A percentile compares a stretch with the other conserved stretches of the same genome.
These are phyloP conservation scores for Embidobia sp. DNA, from an alignment of 2,888 invertebrate genomes.

Conservation along the genomic window DNA sequence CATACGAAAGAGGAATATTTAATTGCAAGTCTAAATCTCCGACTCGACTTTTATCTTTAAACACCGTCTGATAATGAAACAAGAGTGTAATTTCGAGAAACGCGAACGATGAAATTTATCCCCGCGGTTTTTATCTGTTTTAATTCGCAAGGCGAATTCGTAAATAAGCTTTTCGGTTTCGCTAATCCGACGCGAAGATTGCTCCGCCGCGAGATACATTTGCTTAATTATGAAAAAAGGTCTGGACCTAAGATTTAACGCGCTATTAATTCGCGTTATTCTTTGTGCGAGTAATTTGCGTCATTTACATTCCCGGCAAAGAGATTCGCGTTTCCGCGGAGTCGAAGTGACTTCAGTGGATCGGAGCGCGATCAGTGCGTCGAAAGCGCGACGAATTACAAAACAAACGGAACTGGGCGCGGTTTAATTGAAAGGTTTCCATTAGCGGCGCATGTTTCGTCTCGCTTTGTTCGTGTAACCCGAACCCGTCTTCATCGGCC, in stretches of 20 bases:
- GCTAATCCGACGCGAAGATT: too few species aligned
- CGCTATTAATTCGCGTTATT: conserved; percentile 2
- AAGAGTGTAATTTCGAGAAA: too few species aligned
- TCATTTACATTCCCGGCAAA: conserved; percentile 7
- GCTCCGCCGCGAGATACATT: not conserved
- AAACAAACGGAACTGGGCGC: conserved; percentile 32
- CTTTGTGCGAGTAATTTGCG: not conserved
- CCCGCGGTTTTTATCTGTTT: too few species aligned
- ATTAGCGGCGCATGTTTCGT: conserved; percentile 43
- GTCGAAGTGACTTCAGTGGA: conserved; percentile 9
- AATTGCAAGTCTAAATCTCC: too few species aligned
- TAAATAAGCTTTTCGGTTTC: too few species aligned
- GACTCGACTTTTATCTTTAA: too few species aligned
- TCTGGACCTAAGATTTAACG: conserved; percentile 6
- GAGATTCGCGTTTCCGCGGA: not conserved
- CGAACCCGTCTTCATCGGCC: conserved; percentile 32
- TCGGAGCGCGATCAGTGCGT: conserved; percentile 8
- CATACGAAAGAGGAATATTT: too few species aligned
- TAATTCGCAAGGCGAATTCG: too few species aligned
- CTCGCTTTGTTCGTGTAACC: conserved; percentile 48
- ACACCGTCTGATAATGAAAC: too few species aligned
- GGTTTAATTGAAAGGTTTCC: conserved; percentile 61
- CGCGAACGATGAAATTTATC: too few species aligned
- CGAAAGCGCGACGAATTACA: conserved; percentile 33
- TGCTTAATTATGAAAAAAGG: conserved; percentile 3